A percentile compares a stretch with the other conserved stretches of the same genome.
Conservation (phyloP, 2,888 invertebrate genomes). For the Germaria angustata region DNA sequence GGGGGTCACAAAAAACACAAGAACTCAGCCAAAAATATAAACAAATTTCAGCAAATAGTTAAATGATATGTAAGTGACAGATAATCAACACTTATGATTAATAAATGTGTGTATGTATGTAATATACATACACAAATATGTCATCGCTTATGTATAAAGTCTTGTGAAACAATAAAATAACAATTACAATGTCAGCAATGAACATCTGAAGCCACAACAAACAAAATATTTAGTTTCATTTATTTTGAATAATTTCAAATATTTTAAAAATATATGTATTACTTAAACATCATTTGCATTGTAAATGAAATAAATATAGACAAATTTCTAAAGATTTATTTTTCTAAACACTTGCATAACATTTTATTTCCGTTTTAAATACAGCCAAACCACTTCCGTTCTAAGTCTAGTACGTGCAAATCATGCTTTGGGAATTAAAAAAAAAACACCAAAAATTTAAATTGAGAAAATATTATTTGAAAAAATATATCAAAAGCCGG, state of each 20-base stretch:
- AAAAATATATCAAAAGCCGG: background rate
- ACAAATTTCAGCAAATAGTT: conserved; percentile 34
- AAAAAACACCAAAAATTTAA: background rate
- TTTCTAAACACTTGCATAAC: conserved; percentile 46
- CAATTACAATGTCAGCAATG: background rate
- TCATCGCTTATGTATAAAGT: background rate
- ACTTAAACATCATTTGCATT: conserved; percentile 41
- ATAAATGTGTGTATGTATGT: too few relatives aligned
- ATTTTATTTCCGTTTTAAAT: conserved; percentile 53
- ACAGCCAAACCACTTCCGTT: conserved; percentile 50
- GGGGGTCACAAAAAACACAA: conserved; percentile 42
- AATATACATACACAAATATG: too few relatives aligned
- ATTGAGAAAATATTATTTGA: background rate
- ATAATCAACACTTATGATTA: background rate
- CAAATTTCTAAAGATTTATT: background rate
- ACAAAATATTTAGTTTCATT: too few relatives aligned
- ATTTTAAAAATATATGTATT: background rate
- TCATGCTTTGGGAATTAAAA: background rate
- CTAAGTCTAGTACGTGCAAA: background rate
- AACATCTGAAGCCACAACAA: too few relatives aligned
- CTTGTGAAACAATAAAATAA: background rate
- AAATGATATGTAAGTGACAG: background rate
- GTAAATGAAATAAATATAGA: background rate
- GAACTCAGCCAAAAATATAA: conserved; percentile 16
- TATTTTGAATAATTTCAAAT: background rate